phyloP scores from a whole-genome alignment of 2,888 invertebrate species.

The Agriotes lineatus region DNA sequence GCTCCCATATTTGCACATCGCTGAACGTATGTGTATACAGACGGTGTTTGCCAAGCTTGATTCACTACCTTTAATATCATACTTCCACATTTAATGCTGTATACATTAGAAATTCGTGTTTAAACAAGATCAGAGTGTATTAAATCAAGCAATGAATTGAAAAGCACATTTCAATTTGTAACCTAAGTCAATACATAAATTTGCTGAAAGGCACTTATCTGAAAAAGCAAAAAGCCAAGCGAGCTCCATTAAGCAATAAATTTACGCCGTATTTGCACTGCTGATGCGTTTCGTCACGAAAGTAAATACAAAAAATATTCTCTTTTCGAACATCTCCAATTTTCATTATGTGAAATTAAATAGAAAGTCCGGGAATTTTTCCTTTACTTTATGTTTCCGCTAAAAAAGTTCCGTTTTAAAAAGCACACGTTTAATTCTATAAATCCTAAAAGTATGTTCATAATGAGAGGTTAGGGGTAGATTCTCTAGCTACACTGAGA shows the following conservation, averaged over 20 bases:
- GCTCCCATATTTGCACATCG: no score
- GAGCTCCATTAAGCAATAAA: slow-evolving; percentile 54
- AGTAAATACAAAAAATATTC: slow-evolving; percentile 44
- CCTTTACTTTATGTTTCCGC: slow-evolving; percentile 1
- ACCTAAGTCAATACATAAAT: slow-evolving; percentile 58
- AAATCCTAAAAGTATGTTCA: background rate
- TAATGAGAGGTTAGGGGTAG: no score
- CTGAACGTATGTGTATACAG: background rate
- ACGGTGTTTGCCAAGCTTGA: background rate
- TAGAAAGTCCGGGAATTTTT: slow-evolving; percentile 27
- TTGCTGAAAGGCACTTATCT: slow-evolving; percentile 56
- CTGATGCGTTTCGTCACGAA: slow-evolving; percentile 47
- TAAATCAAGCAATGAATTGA: slow-evolving; percentile 55
- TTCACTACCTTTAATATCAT: slow-evolving; percentile 2
- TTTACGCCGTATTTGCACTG: slow-evolving; percentile 49
- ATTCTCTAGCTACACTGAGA: no score
- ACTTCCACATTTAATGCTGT: slow-evolving; percentile 13
- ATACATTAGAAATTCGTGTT: slow-evolving; percentile 24
- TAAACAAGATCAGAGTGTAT: slow-evolving; percentile 46
- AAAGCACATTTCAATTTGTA: slow-evolving; percentile 57
- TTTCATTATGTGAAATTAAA: slow-evolving; percentile 37
- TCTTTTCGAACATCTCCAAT: slow-evolving; percentile 35
- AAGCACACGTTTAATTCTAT: background rate
- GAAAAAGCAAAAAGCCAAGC: slow-evolving; percentile 52
- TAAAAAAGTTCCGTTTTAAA: slow-evolving; percentile 1